These are phyloP conservation scores for Aproaerema taeniolella DNA, from an alignment of 2,888 invertebrate species.

Conservation along the genomic window DNA sequence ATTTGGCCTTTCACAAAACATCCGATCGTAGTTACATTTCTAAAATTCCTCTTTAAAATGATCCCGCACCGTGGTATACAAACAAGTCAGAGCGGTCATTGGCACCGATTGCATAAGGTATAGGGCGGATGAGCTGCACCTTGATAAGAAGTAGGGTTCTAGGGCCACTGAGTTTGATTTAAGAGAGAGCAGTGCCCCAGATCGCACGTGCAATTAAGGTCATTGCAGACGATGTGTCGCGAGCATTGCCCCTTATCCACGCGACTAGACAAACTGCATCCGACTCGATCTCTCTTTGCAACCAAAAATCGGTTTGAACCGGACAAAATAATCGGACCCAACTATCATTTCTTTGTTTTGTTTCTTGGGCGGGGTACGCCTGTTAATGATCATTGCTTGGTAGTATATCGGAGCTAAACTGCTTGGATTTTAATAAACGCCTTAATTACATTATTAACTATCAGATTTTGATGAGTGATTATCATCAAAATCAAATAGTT, in stretches of 20 bases:
- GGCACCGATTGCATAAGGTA: conserved; percentile 61
- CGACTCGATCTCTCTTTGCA: conserved; percentile 10
- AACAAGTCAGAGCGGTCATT: conserved; percentile 54
- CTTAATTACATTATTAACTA: no score
- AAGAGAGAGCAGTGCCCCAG: conserved; percentile 72
- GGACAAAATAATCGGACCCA: no score
- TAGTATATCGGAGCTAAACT: no score
- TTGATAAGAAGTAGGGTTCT: conserved; percentile 62
- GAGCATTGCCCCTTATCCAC: conserved; percentile 35
- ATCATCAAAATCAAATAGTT: no score
- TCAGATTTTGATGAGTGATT: no score
- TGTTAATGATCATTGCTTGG: no score
- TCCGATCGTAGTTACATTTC: conserved; percentile 24
- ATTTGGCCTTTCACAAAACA: conserved; percentile 40
- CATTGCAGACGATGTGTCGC: conserved; percentile 58
- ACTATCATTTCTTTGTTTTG: no score
- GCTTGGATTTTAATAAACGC: no score
- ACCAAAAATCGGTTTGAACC: conserved; percentile 6
- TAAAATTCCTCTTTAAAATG: conserved; percentile 17
- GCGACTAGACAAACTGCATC: conserved; percentile 31
- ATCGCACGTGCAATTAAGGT: conserved; percentile 64
- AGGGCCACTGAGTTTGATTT: conserved; percentile 72
- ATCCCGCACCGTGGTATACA: conserved; percentile 35
- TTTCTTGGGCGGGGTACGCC: no score
- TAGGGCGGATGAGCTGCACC: conserved; percentile 52